Evolutionary conservation across 1,140 invertebrate genomes (phyloP).

Genomic region (Diorhabda elongata): DNA sequence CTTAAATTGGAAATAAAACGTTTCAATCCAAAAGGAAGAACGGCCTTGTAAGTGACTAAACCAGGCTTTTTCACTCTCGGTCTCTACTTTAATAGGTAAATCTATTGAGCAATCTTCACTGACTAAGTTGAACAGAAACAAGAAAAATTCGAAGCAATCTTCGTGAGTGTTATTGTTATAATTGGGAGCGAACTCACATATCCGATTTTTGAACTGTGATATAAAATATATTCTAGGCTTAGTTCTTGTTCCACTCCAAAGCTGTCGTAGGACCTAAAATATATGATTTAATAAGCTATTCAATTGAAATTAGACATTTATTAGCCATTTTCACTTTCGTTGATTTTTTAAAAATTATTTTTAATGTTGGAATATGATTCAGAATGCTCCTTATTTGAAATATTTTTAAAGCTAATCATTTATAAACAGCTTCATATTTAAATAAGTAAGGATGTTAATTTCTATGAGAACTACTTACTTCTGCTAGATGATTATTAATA

Average conservation of each 20-base stretch:
- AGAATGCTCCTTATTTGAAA: too few relatives aligned
- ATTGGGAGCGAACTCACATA: constrained; percentile 29
- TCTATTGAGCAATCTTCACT: constrained; percentile 34
- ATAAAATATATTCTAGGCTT: constrained; percentile 27
- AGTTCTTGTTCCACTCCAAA: constrained; percentile 28
- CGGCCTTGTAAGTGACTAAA: constrained; percentile 34
- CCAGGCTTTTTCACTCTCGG: constrained; percentile 33
- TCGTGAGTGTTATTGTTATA: constrained; percentile 37
- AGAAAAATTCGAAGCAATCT: constrained; percentile 41
- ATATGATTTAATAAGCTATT: too few relatives aligned
- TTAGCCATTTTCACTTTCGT: too few relatives aligned
- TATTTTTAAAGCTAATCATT: too few relatives aligned
- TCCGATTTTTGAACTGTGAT: constrained; percentile 29
- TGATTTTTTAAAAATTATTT: too few relatives aligned
- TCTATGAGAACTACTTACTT: constrained; percentile 18
- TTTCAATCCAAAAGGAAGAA: constrained; percentile 35
- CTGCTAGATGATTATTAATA: constrained; percentile 31
- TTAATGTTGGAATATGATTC: too few relatives aligned
- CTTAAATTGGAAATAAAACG: constrained; percentile 39
- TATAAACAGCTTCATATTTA: too few relatives aligned
- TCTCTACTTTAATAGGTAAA: constrained; percentile 27
- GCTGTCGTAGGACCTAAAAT: constrained; percentile 12
- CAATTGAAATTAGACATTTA: too few relatives aligned
- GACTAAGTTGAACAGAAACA: constrained; percentile 35
- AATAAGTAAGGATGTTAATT: too few relatives aligned